Conservation (phyloP, 2,113 vertebrate genomes). For the Mandrillus leucophaeus region DNA sequence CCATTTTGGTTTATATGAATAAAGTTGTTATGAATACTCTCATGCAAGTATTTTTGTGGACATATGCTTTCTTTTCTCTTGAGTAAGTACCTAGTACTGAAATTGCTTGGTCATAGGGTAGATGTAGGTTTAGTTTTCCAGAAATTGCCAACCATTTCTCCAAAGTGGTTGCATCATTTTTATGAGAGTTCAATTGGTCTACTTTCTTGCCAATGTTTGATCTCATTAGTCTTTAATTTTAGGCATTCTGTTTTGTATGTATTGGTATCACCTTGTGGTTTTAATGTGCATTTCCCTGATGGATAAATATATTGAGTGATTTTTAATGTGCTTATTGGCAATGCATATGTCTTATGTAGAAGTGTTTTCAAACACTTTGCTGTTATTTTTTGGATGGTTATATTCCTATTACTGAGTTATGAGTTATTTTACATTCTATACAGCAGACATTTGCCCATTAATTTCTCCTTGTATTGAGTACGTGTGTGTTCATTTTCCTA, state of each 20-base stretch:
- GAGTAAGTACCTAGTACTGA: not conserved
- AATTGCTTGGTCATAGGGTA: not conserved
- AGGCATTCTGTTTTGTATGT: not conserved
- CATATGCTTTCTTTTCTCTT: not conserved
- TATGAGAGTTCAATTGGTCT: not conserved
- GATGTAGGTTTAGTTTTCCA: not conserved
- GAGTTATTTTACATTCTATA: not conserved
- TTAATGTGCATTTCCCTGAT: conserved; percentile 2
- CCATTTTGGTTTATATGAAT: not conserved
- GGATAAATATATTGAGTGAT: not conserved
- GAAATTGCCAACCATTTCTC: not conserved
- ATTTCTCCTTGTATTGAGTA: not conserved
- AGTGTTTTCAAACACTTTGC: not conserved
- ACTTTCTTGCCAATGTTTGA: not conserved
- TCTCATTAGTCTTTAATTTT: not conserved
- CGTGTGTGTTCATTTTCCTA: not conserved
- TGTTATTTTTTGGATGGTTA: not conserved
- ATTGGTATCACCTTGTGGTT: not conserved
- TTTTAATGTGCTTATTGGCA: not conserved
- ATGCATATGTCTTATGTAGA: not conserved
- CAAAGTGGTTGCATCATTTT: not conserved
- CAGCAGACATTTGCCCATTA: not conserved
- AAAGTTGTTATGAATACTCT: not conserved
- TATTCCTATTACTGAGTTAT: not conserved
- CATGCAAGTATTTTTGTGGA: not conserved